These are phyloP conservation scores for Argyresthia albistria DNA, from an alignment of 2,888 invertebrate genomes.

Conservation along the genomic window DNA sequence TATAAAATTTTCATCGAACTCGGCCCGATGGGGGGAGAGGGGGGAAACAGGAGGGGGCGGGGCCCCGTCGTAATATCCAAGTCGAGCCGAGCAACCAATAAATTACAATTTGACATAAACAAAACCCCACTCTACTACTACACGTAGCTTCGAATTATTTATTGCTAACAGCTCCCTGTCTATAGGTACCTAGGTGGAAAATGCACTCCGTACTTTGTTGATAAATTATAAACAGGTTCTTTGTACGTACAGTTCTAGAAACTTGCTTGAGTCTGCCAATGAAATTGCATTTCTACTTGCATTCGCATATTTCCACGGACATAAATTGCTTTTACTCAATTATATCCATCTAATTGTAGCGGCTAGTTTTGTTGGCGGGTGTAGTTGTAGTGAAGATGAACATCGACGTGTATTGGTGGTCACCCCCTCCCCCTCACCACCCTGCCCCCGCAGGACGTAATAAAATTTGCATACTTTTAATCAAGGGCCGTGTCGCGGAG, in stretches of 20 bases:
- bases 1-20: conserved; percentile 65
- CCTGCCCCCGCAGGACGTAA: conserved; percentile 55
- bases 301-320: not conserved
- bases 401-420: conserved; percentile 12
- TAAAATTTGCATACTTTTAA: conserved; percentile 75
- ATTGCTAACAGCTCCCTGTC: conserved; percentile 35
- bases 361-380: not conserved
- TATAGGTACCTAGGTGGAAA: not conserved
- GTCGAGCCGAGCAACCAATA: conserved; percentile 61
- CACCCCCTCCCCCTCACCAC: conserved; percentile 13
- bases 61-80: conserved; percentile 58
- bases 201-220: not conserved
- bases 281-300: not conserved
- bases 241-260: no score
- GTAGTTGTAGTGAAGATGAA: conserved; percentile 13
- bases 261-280: no score
- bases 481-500: conserved; percentile 73
- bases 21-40: conserved; percentile 18
- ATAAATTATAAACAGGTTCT: no score
- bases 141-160: conserved; percentile 57
- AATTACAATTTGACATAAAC: conserved; percentile 70
- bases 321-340: conserved; percentile 1
- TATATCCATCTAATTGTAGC: not conserved
- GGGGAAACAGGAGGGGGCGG: conserved; percentile 21
- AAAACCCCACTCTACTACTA: conserved; percentile 49